Evolutionary conservation across 2,113 vertebrate genomes (phyloP).

Genomic region (Ptychochromis oligacanthus): DNA sequence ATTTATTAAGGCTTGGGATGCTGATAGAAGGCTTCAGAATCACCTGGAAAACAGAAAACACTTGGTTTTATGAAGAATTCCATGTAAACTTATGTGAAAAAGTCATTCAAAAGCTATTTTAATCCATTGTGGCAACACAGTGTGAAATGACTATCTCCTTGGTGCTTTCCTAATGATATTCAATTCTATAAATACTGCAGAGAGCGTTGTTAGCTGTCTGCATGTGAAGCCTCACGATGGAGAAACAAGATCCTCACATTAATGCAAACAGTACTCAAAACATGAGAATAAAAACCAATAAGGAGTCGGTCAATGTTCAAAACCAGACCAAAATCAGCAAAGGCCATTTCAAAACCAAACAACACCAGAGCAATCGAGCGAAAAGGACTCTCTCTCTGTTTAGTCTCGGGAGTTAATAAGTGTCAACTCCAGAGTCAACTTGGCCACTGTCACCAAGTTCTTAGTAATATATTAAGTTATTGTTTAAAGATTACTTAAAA

Average conservation of each 20-base stretch:
- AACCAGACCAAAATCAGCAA: no score
- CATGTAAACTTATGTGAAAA: background rate
- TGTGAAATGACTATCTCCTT: background rate
- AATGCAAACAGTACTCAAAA: no score
- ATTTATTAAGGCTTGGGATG: conserved; percentile 90
- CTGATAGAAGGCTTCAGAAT: conserved; percentile 89
- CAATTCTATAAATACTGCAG: background rate
- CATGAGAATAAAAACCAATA: no score
- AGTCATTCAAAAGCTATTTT: no score
- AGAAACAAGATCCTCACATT: no score
- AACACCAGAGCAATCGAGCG: no score
- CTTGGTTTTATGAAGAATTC: background rate
- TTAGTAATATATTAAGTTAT: background rate
- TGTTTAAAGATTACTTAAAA: background rate
- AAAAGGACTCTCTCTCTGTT: background rate
- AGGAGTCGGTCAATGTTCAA: no score
- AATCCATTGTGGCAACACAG: background rate
- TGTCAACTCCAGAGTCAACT: background rate
- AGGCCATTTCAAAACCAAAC: no score
- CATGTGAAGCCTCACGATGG: no score
- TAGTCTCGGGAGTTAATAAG: background rate
- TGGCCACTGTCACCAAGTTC: background rate
- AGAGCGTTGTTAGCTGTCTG: no score
- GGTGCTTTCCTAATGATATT: background rate
- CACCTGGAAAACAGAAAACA: conserved; percentile 55